Conservation (phyloP, 2,888 invertebrate species). For the Cheilosia vernalis region DNA sequence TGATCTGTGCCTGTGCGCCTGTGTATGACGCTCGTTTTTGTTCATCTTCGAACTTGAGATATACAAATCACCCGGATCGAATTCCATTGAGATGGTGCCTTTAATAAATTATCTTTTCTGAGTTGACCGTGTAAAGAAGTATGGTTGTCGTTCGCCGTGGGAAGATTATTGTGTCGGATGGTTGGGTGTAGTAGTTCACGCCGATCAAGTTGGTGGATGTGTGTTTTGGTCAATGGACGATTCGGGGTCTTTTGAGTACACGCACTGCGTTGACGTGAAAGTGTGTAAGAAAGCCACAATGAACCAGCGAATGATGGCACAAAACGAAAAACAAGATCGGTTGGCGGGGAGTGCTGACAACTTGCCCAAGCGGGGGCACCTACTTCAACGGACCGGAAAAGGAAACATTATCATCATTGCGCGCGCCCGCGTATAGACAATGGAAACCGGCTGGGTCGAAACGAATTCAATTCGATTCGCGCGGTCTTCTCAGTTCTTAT, state of each 20-base stretch:
- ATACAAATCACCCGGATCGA: constrained; percentile 67
- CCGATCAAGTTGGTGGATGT: not conserved
- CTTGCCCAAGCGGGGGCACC: constrained; percentile 37
- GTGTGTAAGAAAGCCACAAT: constrained; percentile 22
- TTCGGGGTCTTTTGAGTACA: constrained; percentile 53
- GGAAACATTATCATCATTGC: constrained; percentile 62
- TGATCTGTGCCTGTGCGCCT: constrained; percentile 6
- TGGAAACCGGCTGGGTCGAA: constrained; percentile 1
- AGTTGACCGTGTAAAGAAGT: constrained; percentile 50
- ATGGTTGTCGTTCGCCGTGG: constrained; percentile 56
- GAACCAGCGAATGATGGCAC: constrained; percentile 14
- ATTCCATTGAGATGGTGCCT: constrained; percentile 65
- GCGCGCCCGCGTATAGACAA: constrained; percentile 6
- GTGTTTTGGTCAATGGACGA: constrained; percentile 61
- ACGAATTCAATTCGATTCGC: constrained; percentile 48
- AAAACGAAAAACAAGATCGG: constrained; percentile 34
- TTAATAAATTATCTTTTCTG: constrained; percentile 63
- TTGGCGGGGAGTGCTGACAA: constrained; percentile 21
- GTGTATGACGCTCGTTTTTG: constrained; percentile 19
- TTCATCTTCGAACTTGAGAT: constrained; percentile 38
- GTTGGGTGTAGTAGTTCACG: constrained; percentile 1
- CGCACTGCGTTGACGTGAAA: constrained; percentile 12
- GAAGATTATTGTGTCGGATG: constrained; percentile 61
- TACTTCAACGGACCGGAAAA: constrained; percentile 65
- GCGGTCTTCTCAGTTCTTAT: constrained; percentile 2